A percentile compares a stretch with the other conserved stretches of the same genome.
phyloP scores from a whole-genome alignment of 2,888 invertebrate species.

The Watsonalla cultraria region DNA sequence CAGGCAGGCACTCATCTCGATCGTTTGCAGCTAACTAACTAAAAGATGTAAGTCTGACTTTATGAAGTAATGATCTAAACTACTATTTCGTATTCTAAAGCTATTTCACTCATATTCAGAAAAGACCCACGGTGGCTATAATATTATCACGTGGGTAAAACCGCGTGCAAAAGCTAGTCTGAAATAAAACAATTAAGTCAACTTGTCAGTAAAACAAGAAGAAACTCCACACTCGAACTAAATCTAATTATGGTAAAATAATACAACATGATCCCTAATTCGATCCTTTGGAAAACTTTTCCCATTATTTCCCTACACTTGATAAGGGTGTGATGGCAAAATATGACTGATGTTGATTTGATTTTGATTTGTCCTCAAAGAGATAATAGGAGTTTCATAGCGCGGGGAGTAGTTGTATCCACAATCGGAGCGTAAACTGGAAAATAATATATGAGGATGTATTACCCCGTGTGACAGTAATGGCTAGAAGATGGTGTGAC shows the following conservation, averaged over 20 bases:
- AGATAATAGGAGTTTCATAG: conserved; percentile 70
- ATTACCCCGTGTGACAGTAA: conserved; percentile 39
- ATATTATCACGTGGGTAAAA: too few relatives aligned
- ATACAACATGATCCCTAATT: background rate
- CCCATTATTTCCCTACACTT: conserved; percentile 43
- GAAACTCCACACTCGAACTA: background rate
- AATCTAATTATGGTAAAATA: background rate
- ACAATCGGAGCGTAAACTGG: conserved; percentile 19
- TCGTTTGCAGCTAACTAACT: too few relatives aligned
- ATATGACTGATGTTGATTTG: conserved; percentile 73
- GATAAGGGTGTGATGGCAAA: conserved; percentile 66
- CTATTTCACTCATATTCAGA: too few relatives aligned
- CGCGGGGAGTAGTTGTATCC: conserved; percentile 32
- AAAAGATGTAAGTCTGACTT: too few relatives aligned
- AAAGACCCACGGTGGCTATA: too few relatives aligned
- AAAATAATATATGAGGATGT: conserved; percentile 44
- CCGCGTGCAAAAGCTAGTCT: too few relatives aligned
- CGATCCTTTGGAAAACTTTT: conserved; percentile 13
- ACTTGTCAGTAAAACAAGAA: too few relatives aligned
- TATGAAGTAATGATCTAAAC: too few relatives aligned
- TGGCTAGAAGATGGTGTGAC: conserved; percentile 44
- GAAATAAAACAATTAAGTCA: too few relatives aligned
- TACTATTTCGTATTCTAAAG: too few relatives aligned
- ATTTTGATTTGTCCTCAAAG: conserved; percentile 66
- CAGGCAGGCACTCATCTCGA: too few relatives aligned